Percentiles rank a stretch among this genome's conserved stretches.
phyloP scores from a whole-genome alignment of 2,888 invertebrate species.

The Folsomia manolachei region DNA sequence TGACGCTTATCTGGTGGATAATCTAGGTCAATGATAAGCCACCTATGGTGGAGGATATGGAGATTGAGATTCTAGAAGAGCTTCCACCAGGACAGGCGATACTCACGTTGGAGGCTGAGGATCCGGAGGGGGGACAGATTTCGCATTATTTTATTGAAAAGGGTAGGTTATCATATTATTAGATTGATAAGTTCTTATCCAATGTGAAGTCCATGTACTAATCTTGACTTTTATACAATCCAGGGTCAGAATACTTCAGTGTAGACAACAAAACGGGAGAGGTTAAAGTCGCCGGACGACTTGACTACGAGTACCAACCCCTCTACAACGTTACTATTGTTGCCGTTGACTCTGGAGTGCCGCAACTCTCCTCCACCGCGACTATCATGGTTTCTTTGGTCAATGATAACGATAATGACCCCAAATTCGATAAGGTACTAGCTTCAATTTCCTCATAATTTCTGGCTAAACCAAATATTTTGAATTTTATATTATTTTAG shows the following conservation, averaged over 20 bases:
- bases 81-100: constrained; percentile 75
- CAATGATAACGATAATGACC: constrained; percentile 86
- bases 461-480: constrained; percentile 11
- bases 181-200: background rate
- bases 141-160: constrained; percentile 67
- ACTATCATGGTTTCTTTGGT: constrained; percentile 71
- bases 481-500: constrained; percentile 50
- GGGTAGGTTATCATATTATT: no score
- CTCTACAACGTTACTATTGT: constrained; percentile 73
- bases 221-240: background rate
- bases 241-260: constrained; percentile 58
- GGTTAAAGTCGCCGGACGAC: constrained; percentile 58
- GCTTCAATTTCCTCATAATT: constrained; percentile 30
- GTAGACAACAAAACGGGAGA: constrained; percentile 78
- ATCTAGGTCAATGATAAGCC: constrained; percentile 59
- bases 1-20: background rate
- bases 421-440: constrained; percentile 67
- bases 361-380: constrained; percentile 74
- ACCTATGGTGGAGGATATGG: constrained; percentile 64
- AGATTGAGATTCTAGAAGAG: constrained; percentile 72
- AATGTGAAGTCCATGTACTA: no score
- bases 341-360: constrained; percentile 83
- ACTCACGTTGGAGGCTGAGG: constrained; percentile 72
- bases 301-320: constrained; percentile 80
- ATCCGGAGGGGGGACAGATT: constrained; percentile 74